Evolutionary conservation across 2,888 invertebrate genomes (phyloP).

Genomic region (Abscondita cerata): DNA sequence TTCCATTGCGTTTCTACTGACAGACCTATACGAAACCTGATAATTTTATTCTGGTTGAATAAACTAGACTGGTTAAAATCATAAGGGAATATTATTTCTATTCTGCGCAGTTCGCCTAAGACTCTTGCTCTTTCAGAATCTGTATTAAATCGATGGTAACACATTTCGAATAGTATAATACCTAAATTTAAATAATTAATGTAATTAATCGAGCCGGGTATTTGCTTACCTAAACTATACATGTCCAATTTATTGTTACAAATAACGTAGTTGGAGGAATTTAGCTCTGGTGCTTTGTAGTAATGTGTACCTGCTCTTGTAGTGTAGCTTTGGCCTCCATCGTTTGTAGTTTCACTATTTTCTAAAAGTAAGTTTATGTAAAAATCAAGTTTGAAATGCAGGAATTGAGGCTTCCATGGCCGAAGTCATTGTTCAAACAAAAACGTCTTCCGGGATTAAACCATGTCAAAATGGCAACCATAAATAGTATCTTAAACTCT

Average conservation of each 20-base stretch:
- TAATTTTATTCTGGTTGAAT: conserved; percentile 67
- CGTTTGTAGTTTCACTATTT: too few species aligned
- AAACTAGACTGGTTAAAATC: conserved; percentile 63
- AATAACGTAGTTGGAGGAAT: conserved; percentile 71
- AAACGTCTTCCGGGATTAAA: too few species aligned
- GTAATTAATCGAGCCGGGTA: too few species aligned
- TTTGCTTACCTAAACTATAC: conserved; percentile 67
- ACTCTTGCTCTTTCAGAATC: conserved; percentile 88
- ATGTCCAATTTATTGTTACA: conserved; percentile 86
- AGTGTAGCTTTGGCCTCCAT: too few species aligned
- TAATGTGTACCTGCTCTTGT: conserved; percentile 92
- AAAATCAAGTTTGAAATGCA: too few species aligned
- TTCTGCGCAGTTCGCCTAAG: conserved; percentile 73
- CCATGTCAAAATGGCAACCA: too few species aligned
- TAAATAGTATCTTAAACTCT: too few species aligned
- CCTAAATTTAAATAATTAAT: conserved; percentile 65
- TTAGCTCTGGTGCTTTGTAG: conserved; percentile 94
- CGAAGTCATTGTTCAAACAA: too few species aligned
- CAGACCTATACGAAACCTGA: conserved; percentile 69
- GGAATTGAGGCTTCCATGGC: too few species aligned
- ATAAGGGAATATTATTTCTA: conserved; percentile 74
- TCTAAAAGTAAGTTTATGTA: too few species aligned
- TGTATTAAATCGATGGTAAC: conserved; percentile 81
- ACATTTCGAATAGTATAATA: conserved; percentile 96
- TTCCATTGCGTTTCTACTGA: too few species aligned